Percentiles rank a stretch among this genome's conserved stretches.
Evolutionary conservation across 1,140 invertebrate species (phyloP).

Genomic region (Euschistus heros): DNA sequence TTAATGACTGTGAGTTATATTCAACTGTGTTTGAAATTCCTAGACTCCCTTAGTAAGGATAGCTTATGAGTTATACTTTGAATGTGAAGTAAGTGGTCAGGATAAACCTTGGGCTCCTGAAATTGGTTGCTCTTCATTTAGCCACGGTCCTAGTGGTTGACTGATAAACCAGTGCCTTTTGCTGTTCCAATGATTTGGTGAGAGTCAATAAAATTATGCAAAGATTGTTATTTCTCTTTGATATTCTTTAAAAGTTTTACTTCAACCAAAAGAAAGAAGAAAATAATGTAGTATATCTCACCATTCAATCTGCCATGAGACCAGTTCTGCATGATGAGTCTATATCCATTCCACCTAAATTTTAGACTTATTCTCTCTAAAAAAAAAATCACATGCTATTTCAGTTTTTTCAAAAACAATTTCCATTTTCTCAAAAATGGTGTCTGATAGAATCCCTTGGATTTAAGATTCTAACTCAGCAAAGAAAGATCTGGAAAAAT

Average conservation of each 20-base stretch:
- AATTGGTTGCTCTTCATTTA: no score
- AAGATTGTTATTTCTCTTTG: background rate
- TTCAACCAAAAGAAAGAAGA: background rate
- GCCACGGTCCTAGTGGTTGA: no score
- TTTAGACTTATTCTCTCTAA: background rate
- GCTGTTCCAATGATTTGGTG: no score
- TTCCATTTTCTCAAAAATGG: no score
- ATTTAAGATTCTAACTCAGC: background rate
- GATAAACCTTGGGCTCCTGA: no score
- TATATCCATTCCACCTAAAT: background rate
- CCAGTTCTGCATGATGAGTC: background rate
- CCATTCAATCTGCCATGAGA: background rate
- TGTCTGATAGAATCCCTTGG: background rate
- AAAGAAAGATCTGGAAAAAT: no score
- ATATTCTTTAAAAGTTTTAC: background rate
- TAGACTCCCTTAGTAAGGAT: background rate
- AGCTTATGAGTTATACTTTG: background rate
- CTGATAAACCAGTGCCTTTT: background rate
- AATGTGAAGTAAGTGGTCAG: no score
- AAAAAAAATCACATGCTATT: background rate
- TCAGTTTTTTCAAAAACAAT: background rate
- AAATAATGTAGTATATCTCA: background rate
- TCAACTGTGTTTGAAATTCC: background rate
- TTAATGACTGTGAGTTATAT: background rate
- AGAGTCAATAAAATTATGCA: background rate